Evolutionary conservation across 2,888 invertebrate species (phyloP).

Genomic region (Agrochola circellaris): DNA sequence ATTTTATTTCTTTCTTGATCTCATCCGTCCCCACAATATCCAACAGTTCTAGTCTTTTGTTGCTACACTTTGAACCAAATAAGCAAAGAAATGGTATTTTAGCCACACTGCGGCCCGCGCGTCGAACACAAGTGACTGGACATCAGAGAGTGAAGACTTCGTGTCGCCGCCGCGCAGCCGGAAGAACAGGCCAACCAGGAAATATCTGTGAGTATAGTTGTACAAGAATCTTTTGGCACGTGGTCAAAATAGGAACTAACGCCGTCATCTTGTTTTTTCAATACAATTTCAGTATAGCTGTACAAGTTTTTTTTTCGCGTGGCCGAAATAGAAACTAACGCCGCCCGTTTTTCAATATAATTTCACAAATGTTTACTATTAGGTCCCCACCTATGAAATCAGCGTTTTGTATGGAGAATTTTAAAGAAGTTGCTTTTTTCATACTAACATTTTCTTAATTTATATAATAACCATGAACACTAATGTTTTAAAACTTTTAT

Average conservation of each 20-base stretch:
- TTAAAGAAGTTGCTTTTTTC: too few relatives aligned
- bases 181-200: slow-evolving; percentile 71
- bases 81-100: slow-evolving; percentile 19
- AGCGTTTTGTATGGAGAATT: too few relatives aligned
- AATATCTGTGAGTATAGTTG: slow-evolving; percentile 80
- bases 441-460: too few relatives aligned
- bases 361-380: too few relatives aligned
- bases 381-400: too few relatives aligned
- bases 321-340: too few relatives aligned
- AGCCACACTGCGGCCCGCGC: slow-evolving; percentile 56
- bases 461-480: too few relatives aligned
- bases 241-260: background rate
- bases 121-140: slow-evolving; percentile 79
- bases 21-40: background rate
- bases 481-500: too few relatives aligned
- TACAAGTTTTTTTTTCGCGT: too few relatives aligned
- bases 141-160: slow-evolving; percentile 76
- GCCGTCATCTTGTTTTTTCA: background rate
- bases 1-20: background rate
- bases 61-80: background rate
- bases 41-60: background rate
- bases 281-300: too few relatives aligned
- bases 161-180: slow-evolving; percentile 80
- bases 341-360: too few relatives aligned
- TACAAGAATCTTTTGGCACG: background rate